Percentiles rank a stretch among this genome's conserved stretches.
These are phyloP conservation scores for Tetropium fuscum DNA, from an alignment of 2,888 invertebrate genomes.

Conservation along the genomic window DNA sequence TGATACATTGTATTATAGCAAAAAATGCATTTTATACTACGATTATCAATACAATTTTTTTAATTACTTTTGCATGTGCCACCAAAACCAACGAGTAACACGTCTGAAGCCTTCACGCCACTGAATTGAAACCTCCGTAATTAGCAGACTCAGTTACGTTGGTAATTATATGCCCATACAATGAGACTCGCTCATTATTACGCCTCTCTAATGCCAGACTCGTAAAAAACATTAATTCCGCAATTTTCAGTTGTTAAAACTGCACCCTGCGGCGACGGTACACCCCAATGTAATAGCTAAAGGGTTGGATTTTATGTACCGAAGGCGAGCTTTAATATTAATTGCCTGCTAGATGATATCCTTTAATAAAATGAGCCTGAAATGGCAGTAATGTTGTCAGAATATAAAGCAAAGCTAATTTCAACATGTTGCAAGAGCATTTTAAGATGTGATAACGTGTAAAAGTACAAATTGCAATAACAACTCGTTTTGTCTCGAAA, in stretches of 20 bases:
- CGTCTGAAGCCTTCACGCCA: background rate
- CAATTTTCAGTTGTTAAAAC: constrained; percentile 6
- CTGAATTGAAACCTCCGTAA: background rate
- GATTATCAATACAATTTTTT: too few relatives aligned
- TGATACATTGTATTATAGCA: too few relatives aligned
- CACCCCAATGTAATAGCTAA: constrained; percentile 1
- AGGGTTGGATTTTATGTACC: constrained; percentile 6
- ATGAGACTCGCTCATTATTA: constrained; percentile 4
- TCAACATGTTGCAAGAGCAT: too few relatives aligned
- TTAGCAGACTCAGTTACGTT: constrained; percentile 1
- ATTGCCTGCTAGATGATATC: constrained; percentile 7
- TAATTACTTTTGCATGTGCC: too few relatives aligned
- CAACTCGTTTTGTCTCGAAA: too few relatives aligned
- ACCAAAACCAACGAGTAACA: background rate
- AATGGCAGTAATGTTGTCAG: too few relatives aligned
- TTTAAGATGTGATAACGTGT: too few relatives aligned
- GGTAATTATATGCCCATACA: constrained; percentile 14
- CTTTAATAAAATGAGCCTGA: too few relatives aligned
- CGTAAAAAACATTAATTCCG: constrained; percentile 1
- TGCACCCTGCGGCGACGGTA: background rate
- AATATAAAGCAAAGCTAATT: too few relatives aligned
- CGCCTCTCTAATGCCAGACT: background rate
- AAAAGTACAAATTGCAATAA: too few relatives aligned
- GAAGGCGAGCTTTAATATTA: constrained; percentile 3
- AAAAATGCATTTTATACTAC: too few relatives aligned